A percentile compares a stretch with the other conserved stretches of the same genome.
Conservation (phyloP, 2,797 vertebrate genomes). For the Danio kyathit region DNA sequence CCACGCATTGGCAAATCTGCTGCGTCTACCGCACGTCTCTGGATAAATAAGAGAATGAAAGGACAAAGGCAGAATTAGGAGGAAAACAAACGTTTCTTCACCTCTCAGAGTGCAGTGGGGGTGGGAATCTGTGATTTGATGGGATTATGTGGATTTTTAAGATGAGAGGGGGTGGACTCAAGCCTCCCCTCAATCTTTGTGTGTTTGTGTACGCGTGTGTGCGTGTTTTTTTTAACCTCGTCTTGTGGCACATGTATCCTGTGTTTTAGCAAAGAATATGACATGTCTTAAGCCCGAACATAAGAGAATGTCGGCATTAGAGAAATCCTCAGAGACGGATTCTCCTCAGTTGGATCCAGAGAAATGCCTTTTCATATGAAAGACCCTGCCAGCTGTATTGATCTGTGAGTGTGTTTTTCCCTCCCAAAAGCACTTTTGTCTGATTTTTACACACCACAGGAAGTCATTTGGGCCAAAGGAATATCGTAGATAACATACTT, state of each 20-base stretch:
- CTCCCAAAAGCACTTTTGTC: constrained; percentile 28
- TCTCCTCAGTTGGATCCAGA: constrained; percentile 18
- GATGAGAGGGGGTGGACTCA: constrained; percentile 62
- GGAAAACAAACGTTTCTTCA: constrained; percentile 48
- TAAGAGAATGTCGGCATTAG: constrained; percentile 30
- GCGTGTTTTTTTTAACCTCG: constrained; percentile 17
- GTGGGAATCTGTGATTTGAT: constrained; percentile 53
- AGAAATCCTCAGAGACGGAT: constrained; percentile 29
- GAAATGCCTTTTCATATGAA: constrained; percentile 28
- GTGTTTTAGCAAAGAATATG: constrained; percentile 41
- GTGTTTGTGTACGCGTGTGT: constrained; percentile 22
- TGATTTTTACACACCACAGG: neutral
- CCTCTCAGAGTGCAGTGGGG: constrained; percentile 38
- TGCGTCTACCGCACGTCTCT: constrained; percentile 21
- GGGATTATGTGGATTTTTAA: constrained; percentile 68
- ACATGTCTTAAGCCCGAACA: constrained; percentile 43
- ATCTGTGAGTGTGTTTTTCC: constrained; percentile 33
- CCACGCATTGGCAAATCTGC: constrained; percentile 50
- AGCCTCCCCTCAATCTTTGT: constrained; percentile 45
- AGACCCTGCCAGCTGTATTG: constrained; percentile 29
- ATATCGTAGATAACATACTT: neutral
- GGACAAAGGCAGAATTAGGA: constrained; percentile 41
- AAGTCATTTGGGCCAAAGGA: neutral
- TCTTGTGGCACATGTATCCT: constrained; percentile 25
- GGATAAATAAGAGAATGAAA: constrained; percentile 19